These are phyloP conservation scores for Pachycephus smyrnensis DNA, from an alignment of 2,888 invertebrate species.

Conservation along the genomic window DNA sequence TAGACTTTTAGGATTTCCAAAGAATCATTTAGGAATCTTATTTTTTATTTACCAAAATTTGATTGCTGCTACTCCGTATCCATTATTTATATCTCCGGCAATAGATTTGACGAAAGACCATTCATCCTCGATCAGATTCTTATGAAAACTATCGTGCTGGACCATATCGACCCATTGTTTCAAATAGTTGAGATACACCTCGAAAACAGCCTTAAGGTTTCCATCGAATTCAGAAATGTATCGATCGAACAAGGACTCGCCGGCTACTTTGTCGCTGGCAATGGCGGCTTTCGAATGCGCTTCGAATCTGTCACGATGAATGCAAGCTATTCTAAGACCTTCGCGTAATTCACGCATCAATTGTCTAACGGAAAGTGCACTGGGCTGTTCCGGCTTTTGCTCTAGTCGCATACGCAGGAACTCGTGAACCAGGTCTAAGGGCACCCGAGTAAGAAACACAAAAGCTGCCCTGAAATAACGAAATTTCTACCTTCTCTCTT, in stretches of 20 bases:
- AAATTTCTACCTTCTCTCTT: not conserved
- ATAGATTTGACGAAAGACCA: slow-evolving; percentile 88
- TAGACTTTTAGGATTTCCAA: not conserved
- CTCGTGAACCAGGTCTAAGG: slow-evolving; percentile 93
- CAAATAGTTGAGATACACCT: slow-evolving; percentile 89
- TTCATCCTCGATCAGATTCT: slow-evolving; percentile 85
- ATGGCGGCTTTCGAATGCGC: slow-evolving; percentile 74
- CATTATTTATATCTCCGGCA: slow-evolving; percentile 81
- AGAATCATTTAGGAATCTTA: not conserved
- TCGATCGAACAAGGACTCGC: slow-evolving; percentile 69
- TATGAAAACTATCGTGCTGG: slow-evolving; percentile 75
- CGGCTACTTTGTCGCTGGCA: slow-evolving; percentile 67
- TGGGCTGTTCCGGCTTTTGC: slow-evolving; percentile 84
- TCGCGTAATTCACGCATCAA: slow-evolving; percentile 92
- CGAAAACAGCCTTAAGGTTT: slow-evolving; percentile 80
- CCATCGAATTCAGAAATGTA: slow-evolving; percentile 80
- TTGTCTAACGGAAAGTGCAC: slow-evolving; percentile 88
- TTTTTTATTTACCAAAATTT: slow-evolving; percentile 77
- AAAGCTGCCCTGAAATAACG: slow-evolving; percentile 74
- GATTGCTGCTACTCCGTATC: slow-evolving; percentile 79
- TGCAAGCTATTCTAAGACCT: slow-evolving; percentile 85
- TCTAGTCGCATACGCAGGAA: slow-evolving; percentile 88
- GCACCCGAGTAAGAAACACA: slow-evolving; percentile 86
- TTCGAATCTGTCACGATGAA: slow-evolving; percentile 82
- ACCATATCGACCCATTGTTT: slow-evolving; percentile 82